A percentile compares a stretch with the other conserved stretches of the same genome.
These are phyloP conservation scores for Diarsia dahlii DNA, from an alignment of 2,888 invertebrate species.

Conservation along the genomic window DNA sequence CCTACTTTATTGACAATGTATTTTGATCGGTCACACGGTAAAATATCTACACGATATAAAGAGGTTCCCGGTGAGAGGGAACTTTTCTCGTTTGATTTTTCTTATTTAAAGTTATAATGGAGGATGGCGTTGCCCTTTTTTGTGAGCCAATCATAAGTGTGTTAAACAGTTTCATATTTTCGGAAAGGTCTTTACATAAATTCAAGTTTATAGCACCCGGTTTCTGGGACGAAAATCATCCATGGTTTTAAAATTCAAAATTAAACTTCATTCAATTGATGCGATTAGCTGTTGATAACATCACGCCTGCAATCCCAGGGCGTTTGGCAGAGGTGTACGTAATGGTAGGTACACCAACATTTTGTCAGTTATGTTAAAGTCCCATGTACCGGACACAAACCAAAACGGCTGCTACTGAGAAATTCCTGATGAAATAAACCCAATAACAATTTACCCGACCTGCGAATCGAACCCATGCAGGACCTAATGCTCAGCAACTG, in stretches of 20 bases:
- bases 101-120: slow-evolving; percentile 52
- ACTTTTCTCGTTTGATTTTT: slow-evolving; percentile 52
- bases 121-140: slow-evolving; percentile 28
- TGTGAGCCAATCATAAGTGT: slow-evolving; percentile 16
- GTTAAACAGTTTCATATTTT: not conserved
- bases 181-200: not conserved
- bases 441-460: no score
- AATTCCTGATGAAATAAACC: no score
- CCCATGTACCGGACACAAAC: no score
- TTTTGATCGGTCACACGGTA: slow-evolving; percentile 55
- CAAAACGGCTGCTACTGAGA: no score
- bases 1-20: slow-evolving; percentile 60
- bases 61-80: slow-evolving; percentile 1
- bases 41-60: slow-evolving; percentile 45
- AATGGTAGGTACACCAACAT: no score
- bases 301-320: no score
- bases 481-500: no score
- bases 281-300: not conserved
- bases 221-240: not conserved
- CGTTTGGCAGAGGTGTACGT: no score
- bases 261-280: not conserved
- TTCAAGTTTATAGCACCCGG: not conserved
- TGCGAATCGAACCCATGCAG: no score
- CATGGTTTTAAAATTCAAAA: not conserved
- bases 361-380: no score